These are phyloP conservation scores for pig (Sus scrofa) DNA, from an alignment of 2,113 vertebrate species.

Conservation along the genomic window T2T-Sscrofa CM000824.6:104455501-104456000, in stretches of 20 bases:
- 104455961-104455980: background rate
- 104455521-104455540: background rate
- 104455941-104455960: background rate
- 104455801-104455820: background rate
- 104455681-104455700: background rate
- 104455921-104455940: background rate
- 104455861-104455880: background rate
- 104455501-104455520: background rate
- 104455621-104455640: background rate
- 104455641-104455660: background rate
- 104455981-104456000: background rate
- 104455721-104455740: background rate
- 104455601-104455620: background rate
- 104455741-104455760: background rate
- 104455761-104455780: background rate
- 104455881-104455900: background rate
- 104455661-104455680: background rate
- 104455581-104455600: background rate
- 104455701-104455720: background rate
- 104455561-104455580: background rate
- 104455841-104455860: background rate
- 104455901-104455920: background rate
- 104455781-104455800: background rate
- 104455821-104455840: background rate
- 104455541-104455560: slow-evolving; percentile 1